Evolutionary conservation across 2,888 invertebrate species (phyloP), one percentile per base, ranked within the genome.

Genomic region (Mythimna loreyi): DNA sequence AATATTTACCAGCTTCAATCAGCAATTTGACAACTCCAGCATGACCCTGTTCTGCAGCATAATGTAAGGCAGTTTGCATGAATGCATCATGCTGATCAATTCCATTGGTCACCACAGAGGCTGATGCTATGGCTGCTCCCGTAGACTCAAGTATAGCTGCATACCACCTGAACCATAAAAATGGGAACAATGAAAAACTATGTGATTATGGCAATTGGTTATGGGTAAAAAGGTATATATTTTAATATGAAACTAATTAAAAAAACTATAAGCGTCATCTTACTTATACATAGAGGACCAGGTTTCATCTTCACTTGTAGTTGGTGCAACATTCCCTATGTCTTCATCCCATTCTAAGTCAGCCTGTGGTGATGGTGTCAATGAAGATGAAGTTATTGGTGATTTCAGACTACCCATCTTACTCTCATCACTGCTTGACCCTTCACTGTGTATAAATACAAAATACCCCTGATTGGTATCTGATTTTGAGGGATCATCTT

Each of bases 321-420:
- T 94, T 69, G 94, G 91, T 53, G 96, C 95, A 76, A 96, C 96
- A 85, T 96, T 96, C 33, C 95, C 96, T 77, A 97, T 97, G 85
- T 98, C 97, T 89, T 97, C 97, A 88, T 98, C 97, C 98, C 98
- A 98, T 89, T 98, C 97, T 50, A 98, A 92, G 58, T 97, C 97
- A 83, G 88, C 91, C 66, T 90, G 93, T 28, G 94, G 92, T 28
- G 93, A 92, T 50, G 92, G 87, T 28, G 90, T 90, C 57, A 91
- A 69, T 0, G 92, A 88, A 5, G 86, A 77, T 55, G 92, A 87
- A 67, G 88, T 92, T 52, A 90, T 57, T 6, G 93, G 90, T 40
- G 92, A 91, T 72, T 82, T 90, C 50, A 90, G 64, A 72, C 83
- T 86, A 55, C 87, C 74, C 13, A 90, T 82, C 78, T 88, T 91